Evolutionary conservation across 2,797 vertebrate species (phyloP).

Genomic region (Intellagama lesueurii): DNA sequence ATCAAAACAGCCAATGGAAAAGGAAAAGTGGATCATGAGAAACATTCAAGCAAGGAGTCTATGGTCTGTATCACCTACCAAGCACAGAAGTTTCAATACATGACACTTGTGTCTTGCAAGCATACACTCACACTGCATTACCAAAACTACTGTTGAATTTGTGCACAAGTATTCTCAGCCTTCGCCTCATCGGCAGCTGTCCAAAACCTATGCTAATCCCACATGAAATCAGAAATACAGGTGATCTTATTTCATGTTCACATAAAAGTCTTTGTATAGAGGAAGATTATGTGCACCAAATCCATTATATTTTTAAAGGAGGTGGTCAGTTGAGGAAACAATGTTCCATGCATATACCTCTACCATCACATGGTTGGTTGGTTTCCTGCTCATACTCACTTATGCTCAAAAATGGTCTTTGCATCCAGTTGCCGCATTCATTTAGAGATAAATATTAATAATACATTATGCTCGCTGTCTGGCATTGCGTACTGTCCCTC

Average conservation of each 20-base stretch:
- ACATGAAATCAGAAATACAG: constrained; percentile 20
- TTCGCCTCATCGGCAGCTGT: constrained; percentile 46
- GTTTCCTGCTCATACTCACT: constrained; percentile 50
- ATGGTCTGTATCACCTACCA: constrained; percentile 43
- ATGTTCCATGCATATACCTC: not conserved
- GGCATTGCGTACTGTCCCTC: constrained; percentile 39
- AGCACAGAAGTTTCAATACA: constrained; percentile 57
- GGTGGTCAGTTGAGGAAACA: not conserved
- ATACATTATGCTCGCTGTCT: constrained; percentile 49
- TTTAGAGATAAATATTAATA: constrained; percentile 6
- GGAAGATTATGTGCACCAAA: not conserved
- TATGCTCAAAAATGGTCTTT: constrained; percentile 42
- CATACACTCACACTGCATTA: accelerated
- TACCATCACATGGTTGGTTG: not conserved
- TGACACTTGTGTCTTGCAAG: constrained; percentile 47
- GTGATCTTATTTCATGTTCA: constrained; percentile 29
- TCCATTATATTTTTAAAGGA: constrained; percentile 14
- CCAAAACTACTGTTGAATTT: constrained; percentile 16
- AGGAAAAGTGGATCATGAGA: constrained; percentile 60
- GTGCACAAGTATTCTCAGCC: constrained; percentile 27
- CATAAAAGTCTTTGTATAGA: constrained; percentile 12
- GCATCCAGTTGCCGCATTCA: constrained; percentile 43
- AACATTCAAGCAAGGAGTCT: constrained; percentile 53
- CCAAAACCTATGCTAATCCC: constrained; percentile 32
- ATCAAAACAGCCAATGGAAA: constrained; percentile 16